These are phyloP conservation scores for Thumatha senex DNA, from an alignment of 2,888 invertebrate species.

Conservation along the genomic window DNA sequence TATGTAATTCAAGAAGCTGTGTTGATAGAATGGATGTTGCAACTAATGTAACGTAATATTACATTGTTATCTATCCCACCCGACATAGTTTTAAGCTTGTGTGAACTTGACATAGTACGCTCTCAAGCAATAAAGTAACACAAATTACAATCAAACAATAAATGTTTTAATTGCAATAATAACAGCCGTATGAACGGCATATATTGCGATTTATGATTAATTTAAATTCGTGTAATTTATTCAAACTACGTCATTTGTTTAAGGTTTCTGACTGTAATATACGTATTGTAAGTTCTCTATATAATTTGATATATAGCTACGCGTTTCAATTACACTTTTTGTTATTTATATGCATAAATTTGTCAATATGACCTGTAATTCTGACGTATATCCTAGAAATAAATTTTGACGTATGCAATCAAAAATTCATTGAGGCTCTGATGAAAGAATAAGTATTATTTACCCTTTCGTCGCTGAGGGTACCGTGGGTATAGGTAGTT, in stretches of 20 bases:
- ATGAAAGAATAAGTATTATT: too few species aligned
- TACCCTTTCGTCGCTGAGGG: too few species aligned
- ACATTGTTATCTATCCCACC: slow-evolving; percentile 10
- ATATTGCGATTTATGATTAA: too few species aligned
- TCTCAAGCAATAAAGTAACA: slow-evolving; percentile 19
- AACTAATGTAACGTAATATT: slow-evolving; percentile 23
- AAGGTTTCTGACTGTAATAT: neutral
- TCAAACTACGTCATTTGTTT: neutral
- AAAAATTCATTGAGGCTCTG: too few species aligned
- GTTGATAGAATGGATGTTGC: slow-evolving; percentile 50
- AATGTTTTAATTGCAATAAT: slow-evolving; percentile 1
- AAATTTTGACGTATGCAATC: too few species aligned
- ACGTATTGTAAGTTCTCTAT: too few species aligned
- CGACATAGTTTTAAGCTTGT: slow-evolving; percentile 37
- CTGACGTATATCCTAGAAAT: too few species aligned
- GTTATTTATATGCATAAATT: too few species aligned
- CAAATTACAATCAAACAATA: slow-evolving; percentile 13
- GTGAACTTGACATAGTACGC: slow-evolving; percentile 60
- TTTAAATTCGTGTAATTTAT: neutral
- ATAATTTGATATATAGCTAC: too few species aligned
- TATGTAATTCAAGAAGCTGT: slow-evolving; percentile 45
- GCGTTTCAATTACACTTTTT: too few species aligned
- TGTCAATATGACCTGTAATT: too few species aligned
- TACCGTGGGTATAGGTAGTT: too few species aligned
- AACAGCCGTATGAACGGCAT: neutral